A percentile compares a stretch with the other conserved stretches of the same genome.
These are phyloP conservation scores for Chrosomus eos DNA, from an alignment of 2,797 vertebrate species.

Conservation along the genomic window DNA sequence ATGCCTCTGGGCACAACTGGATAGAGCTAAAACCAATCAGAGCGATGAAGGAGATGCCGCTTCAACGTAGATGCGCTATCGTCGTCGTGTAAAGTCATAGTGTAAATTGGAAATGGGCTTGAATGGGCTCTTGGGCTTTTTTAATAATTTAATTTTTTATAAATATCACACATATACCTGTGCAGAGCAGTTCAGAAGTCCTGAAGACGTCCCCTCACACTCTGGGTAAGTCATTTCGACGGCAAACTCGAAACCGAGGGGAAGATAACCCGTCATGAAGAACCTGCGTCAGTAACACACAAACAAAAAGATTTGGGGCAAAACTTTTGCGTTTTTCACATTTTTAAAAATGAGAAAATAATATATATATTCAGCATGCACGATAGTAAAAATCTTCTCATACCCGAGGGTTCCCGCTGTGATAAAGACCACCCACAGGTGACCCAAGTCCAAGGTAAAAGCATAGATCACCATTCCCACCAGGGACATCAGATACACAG, in stretches of 20 bases:
- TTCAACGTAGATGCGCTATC: too few species aligned
- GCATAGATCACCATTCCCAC: slow-evolving; percentile 87
- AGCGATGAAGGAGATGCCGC: too few species aligned
- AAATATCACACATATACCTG: slow-evolving; percentile 78
- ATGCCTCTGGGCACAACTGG: too few species aligned
- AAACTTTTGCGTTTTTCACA: not conserved
- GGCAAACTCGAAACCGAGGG: slow-evolving; percentile 96
- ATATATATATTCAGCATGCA: not conserved
- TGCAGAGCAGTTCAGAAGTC: slow-evolving; percentile 93
- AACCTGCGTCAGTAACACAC: slow-evolving; percentile 76
- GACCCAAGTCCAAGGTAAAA: slow-evolving; percentile 82
- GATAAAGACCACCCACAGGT: slow-evolving; percentile 94
- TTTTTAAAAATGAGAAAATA: not conserved
- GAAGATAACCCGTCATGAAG: slow-evolving; percentile 97
- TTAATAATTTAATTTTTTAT: not conserved
- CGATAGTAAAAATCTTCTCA: not conserved
- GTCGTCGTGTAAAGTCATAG: too few species aligned
- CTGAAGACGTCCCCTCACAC: slow-evolving; percentile 94
- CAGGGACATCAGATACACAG: slow-evolving; percentile 86
- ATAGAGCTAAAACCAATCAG: too few species aligned
- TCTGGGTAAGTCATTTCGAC: slow-evolving; percentile 95
- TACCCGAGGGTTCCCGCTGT: slow-evolving; percentile 90
- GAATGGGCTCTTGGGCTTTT: not conserved
- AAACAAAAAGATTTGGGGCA: not conserved
- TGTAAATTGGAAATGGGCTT: too few species aligned